Evolutionary conservation across 1,140 invertebrate genomes (phyloP).

Genomic region (Trichonephila clavipes): DNA sequence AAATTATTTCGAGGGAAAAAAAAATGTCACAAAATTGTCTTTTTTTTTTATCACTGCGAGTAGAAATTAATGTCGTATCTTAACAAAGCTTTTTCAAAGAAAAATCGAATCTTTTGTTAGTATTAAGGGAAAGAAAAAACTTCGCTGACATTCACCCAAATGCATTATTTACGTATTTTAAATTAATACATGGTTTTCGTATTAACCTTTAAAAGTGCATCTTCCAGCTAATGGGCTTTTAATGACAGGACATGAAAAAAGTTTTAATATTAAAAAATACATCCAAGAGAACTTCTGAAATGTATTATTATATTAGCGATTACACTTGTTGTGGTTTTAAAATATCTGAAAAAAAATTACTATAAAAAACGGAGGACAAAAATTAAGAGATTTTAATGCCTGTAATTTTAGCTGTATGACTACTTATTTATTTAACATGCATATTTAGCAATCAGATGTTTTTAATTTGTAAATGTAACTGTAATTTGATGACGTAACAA

Average conservation of each 20-base stretch:
- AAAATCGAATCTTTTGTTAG: neutral
- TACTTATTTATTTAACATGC: no score
- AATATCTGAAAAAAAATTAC: neutral
- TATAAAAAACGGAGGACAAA: no score
- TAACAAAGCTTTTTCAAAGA: neutral
- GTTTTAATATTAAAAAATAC: neutral
- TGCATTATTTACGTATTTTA: slow-evolving; percentile 13
- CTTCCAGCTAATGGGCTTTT: slow-evolving; percentile 5
- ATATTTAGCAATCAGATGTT: no score
- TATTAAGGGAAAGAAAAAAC: neutral
- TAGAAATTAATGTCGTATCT: neutral
- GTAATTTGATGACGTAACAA: no score
- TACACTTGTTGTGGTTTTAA: neutral
- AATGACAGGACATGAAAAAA: neutral
- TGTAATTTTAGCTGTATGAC: no score
- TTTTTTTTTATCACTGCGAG: neutral
- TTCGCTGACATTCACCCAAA: neutral
- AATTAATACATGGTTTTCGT: slow-evolving; percentile 30
- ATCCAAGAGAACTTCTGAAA: neutral
- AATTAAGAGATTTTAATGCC: no score
- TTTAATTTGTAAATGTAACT: no score
- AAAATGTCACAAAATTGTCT: neutral
- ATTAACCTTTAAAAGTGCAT: neutral
- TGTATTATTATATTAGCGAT: neutral
- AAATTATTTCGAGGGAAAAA: neutral